A percentile compares a stretch with the other conserved stretches of the same genome.
Conservation (phyloP, 2,888 invertebrate genomes). For the Automeris io region DNA sequence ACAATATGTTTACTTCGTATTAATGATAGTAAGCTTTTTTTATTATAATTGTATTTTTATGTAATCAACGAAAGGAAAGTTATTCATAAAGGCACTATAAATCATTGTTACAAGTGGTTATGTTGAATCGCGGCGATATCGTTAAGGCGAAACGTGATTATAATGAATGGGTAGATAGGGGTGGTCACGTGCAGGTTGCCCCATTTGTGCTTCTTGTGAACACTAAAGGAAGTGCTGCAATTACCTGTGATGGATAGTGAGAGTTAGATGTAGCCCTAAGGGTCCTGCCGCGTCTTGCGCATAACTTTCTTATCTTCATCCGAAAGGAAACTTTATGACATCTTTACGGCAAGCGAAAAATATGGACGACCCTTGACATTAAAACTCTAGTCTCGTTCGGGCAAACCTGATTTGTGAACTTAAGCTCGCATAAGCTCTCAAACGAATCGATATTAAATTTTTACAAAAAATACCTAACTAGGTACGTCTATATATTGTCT, state of each 20-base stretch:
- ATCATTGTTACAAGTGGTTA: not conserved
- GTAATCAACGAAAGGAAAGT: not conserved
- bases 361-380: conserved; percentile 57
- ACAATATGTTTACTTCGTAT: too few species aligned
- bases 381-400: conserved; percentile 40
- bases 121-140: not conserved
- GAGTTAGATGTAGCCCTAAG: conserved; percentile 58
- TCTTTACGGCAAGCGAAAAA: conserved; percentile 65
- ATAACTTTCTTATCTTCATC: conserved; percentile 66
- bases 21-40: too few species aligned
- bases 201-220: conserved; percentile 64
- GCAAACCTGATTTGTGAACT: conserved; percentile 38
- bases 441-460: not conserved
- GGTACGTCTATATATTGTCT: too few species aligned
- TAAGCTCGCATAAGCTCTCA: conserved; percentile 16
- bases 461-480: too few species aligned
- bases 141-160: conserved; percentile 21
- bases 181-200: conserved; percentile 59
- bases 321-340: conserved; percentile 64
- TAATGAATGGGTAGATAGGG: conserved; percentile 56
- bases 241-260: conserved; percentile 65
- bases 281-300: conserved; percentile 54
- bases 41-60: too few species aligned
- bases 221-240: conserved; percentile 63
- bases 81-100: not conserved